phyloP scores from a whole-genome alignment of 2,113 vertebrate species.

The Nycticebus coucang region DNA sequence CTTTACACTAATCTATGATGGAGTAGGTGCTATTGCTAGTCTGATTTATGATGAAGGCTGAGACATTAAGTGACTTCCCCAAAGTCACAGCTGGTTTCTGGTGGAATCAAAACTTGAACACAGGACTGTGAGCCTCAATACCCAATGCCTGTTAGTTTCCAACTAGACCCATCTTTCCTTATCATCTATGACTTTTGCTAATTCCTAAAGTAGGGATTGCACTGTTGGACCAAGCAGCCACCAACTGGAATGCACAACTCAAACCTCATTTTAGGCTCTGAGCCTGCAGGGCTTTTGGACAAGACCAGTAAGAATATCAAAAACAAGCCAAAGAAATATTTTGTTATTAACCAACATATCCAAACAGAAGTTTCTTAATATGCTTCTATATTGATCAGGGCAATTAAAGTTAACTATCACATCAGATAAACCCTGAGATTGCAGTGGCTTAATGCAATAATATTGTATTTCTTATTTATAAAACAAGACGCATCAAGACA shows the following conservation, averaged over 20 bases:
- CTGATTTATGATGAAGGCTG: not conserved
- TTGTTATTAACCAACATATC: not conserved
- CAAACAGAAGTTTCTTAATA: not conserved
- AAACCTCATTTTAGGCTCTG: not conserved
- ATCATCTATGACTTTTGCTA: not conserved
- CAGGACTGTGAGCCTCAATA: not conserved
- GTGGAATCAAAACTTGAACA: not conserved
- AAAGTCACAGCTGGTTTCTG: not conserved
- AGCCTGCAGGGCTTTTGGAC: not conserved
- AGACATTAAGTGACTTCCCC: not conserved
- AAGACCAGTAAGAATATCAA: not conserved
- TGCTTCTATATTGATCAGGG: not conserved
- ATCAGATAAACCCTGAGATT: not conserved
- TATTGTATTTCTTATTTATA: not conserved
- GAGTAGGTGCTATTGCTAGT: not conserved
- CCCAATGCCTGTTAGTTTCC: too few relatives aligned
- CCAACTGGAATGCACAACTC: not conserved
- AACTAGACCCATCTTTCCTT: not conserved
- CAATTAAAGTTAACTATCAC: not conserved
- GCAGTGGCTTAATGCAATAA: not conserved
- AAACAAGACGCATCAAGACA: not conserved
- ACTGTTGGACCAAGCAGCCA: not conserved
- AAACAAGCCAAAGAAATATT: not conserved
- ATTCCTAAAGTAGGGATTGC: not conserved
- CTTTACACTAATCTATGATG: not conserved